Conservation (phyloP, 2,888 invertebrate species). For the Teleogryllus oceanicus region DNA sequence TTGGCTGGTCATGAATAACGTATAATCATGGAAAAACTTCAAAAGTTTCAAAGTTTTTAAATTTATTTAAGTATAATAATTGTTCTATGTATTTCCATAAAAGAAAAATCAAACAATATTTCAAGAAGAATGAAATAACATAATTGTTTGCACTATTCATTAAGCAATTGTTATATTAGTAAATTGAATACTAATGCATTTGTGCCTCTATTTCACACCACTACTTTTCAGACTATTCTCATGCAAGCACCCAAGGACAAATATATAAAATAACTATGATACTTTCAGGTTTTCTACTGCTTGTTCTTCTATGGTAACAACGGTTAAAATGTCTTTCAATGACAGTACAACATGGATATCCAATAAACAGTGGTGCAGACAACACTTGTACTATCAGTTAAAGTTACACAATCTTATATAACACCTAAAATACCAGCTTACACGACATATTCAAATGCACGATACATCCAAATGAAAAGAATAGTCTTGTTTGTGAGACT, state of each 20-base stretch:
- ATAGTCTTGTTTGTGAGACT: slow-evolving; percentile 18
- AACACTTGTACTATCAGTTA: slow-evolving; percentile 18
- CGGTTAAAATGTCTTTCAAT: not conserved
- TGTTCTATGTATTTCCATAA: not conserved
- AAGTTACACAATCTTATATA: not conserved
- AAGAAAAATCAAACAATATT: not conserved
- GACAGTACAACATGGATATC: not conserved
- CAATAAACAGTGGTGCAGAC: slow-evolving; percentile 10
- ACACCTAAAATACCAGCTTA: slow-evolving; percentile 18
- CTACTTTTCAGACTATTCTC: slow-evolving; percentile 9
- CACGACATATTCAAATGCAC: slow-evolving; percentile 2
- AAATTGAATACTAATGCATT: not conserved
- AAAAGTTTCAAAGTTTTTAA: not conserved
- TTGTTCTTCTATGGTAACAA: not conserved
- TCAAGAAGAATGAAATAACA: not conserved
- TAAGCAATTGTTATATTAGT: not conserved
- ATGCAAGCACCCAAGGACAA: slow-evolving; percentile 7
- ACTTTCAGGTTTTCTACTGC: slow-evolving; percentile 3
- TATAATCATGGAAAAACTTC: too few species aligned
- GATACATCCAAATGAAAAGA: slow-evolving; percentile 10
- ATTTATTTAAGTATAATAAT: not conserved
- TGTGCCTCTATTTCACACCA: slow-evolving; percentile 18
- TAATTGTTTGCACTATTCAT: not conserved
- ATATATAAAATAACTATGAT: slow-evolving; percentile 9
- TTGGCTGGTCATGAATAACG: too few species aligned